These are phyloP conservation scores for Spinibarbus caldwelli DNA, from an alignment of 2,797 vertebrate species.

Conservation along the genomic window DNA sequence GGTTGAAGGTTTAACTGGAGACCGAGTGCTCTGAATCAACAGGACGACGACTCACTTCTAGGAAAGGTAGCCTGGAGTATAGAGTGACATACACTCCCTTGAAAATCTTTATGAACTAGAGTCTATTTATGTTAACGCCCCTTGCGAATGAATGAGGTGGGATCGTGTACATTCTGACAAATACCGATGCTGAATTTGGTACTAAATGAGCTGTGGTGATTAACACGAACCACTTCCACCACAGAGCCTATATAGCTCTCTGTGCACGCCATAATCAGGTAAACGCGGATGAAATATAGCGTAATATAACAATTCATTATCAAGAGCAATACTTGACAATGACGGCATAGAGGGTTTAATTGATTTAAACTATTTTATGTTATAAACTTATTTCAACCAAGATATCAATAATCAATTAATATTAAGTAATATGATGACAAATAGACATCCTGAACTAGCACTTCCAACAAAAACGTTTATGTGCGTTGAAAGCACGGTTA, in stretches of 20 bases:
- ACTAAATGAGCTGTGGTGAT: slow-evolving; percentile 5
- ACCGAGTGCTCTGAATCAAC: neutral
- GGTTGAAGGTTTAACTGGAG: neutral
- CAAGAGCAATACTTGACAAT: neutral
- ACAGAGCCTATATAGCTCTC: too few relatives aligned
- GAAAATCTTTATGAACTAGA: slow-evolving; percentile 22
- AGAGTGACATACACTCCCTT: slow-evolving; percentile 1
- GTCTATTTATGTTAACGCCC: neutral
- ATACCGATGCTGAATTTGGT: slow-evolving; percentile 4
- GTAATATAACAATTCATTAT: too few relatives aligned
- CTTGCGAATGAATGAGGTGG: neutral
- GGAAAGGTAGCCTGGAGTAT: neutral
- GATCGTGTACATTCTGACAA: neutral
- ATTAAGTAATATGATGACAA: neutral
- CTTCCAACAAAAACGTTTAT: neutral
- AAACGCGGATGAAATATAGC: neutral
- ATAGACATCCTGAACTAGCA: neutral
- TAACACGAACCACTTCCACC: slow-evolving; percentile 11
- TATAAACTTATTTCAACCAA: neutral
- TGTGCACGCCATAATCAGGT: neutral
- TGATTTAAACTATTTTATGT: neutral
- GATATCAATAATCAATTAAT: neutral
- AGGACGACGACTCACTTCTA: slow-evolving; percentile 7
- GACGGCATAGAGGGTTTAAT: neutral
- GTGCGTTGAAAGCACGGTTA: neutral